Evolutionary conservation across 2,797 vertebrate species (phyloP).

Genomic region (Spondyliosoma cantharus): DNA sequence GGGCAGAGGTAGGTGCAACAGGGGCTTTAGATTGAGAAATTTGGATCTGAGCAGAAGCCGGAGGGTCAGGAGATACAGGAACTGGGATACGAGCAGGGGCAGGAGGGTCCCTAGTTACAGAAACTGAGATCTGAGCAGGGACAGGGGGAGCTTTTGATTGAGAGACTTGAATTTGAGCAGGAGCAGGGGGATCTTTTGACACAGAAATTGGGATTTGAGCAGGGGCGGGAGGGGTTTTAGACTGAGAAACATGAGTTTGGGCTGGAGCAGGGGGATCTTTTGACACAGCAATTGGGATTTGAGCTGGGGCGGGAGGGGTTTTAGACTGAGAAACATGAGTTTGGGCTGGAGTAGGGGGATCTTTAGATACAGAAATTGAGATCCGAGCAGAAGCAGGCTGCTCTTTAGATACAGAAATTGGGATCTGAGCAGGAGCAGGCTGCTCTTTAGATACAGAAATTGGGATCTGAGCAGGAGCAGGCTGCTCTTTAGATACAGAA

Average conservation of each 20-base stretch:
- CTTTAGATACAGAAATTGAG: conserved; percentile 21
- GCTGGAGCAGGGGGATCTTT: conserved; percentile 14
- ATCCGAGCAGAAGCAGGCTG: conserved; percentile 6
- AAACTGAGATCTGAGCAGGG: conserved; percentile 9
- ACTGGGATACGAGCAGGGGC: neutral
- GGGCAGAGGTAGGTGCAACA: conserved; percentile 6
- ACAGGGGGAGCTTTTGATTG: conserved; percentile 15
- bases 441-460: neutral
- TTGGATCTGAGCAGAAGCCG: conserved; percentile 11
- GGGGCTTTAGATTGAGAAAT: conserved; percentile 13
- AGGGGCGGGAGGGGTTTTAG: neutral
- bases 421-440: neutral
- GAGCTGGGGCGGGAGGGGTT: neutral
- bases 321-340: neutral
- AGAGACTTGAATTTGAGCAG: conserved; percentile 21
- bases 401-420: conserved; percentile 15
- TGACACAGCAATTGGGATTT: conserved; percentile 7
- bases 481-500: conserved; percentile 28
- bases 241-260: neutral
- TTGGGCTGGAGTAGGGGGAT: neutral
- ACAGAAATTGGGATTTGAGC: neutral
- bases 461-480: conserved; percentile 11
- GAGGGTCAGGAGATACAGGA: conserved; percentile 20
- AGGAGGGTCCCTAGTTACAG: conserved; percentile 25
- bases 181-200: conserved; percentile 5